Conservation (phyloP, 2,113 vertebrate genomes). For the Plecturocebus donacophilus region DNA sequence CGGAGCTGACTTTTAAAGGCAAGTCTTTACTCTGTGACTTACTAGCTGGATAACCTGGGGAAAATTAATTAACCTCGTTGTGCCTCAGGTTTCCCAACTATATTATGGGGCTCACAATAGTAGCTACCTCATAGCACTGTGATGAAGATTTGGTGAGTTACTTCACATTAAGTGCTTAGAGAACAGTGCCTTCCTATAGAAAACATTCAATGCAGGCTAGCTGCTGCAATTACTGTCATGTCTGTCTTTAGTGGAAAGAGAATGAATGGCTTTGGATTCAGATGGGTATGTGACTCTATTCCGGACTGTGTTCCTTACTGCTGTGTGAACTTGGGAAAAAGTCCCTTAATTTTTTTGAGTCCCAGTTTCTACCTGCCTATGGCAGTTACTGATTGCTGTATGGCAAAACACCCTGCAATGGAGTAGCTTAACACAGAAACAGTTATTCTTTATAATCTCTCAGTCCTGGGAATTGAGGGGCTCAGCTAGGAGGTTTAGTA, state of each 20-base stretch:
- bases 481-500: not conserved
- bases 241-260: not conserved
- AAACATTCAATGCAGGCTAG: not conserved
- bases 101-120: constrained; percentile 4
- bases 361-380: not conserved
- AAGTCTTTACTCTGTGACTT: not conserved
- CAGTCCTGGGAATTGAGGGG: not conserved
- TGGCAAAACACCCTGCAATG: not conserved
- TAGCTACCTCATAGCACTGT: not conserved
- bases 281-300: not conserved
- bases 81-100: not conserved
- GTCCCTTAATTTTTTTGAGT: not conserved
- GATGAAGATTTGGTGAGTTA: constrained; percentile 4
- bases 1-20: not conserved
- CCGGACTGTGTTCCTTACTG: not conserved
- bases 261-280: constrained; percentile 29
- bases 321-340: not conserved
- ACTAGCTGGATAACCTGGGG: not conserved
- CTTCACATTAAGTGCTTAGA: not conserved
- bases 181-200: not conserved
- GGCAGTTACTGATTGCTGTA: not conserved
- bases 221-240: not conserved
- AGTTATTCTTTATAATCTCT: not conserved
- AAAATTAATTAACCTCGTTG: constrained; percentile 18
- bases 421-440: not conserved